A percentile compares a stretch with the other conserved stretches of the same genome.
Evolutionary conservation across 2,113 vertebrate species (phyloP).

Genomic region (Neoarius graeffei): DNA sequence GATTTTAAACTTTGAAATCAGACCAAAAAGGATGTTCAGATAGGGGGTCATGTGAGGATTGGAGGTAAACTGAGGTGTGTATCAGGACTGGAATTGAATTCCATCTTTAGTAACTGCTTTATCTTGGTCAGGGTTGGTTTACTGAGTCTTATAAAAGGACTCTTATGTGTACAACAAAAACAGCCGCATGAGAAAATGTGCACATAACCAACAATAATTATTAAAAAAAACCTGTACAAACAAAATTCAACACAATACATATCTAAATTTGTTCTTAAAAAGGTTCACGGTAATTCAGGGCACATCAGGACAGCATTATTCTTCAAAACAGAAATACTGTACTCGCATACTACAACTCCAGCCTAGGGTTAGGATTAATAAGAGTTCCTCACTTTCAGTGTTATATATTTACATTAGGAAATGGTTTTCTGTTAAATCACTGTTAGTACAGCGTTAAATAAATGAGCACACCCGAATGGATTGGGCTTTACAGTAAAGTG

Average conservation of each 20-base stretch:
- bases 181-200: not conserved
- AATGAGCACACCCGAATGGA: not conserved
- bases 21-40: not conserved
- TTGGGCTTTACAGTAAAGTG: not conserved
- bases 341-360: not conserved
- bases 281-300: not conserved
- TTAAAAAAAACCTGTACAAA: no score
- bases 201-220: not conserved
- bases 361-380: not conserved
- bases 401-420: not conserved
- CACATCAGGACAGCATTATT: not conserved
- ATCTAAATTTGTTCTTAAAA: not conserved
- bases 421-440: not conserved
- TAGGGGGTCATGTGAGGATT: not conserved
- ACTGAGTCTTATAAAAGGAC: not conserved
- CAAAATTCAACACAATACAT: not conserved
- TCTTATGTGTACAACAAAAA: not conserved
- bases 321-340: not conserved
- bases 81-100: not conserved
- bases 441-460: not conserved
- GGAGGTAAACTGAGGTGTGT: not conserved
- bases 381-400: not conserved
- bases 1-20: not conserved
- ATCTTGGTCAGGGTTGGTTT: not conserved
- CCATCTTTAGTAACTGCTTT: not conserved